These are phyloP conservation scores for Chrysopilus asiliformis DNA, from an alignment of 2,888 invertebrate genomes.

Conservation along the genomic window DNA sequence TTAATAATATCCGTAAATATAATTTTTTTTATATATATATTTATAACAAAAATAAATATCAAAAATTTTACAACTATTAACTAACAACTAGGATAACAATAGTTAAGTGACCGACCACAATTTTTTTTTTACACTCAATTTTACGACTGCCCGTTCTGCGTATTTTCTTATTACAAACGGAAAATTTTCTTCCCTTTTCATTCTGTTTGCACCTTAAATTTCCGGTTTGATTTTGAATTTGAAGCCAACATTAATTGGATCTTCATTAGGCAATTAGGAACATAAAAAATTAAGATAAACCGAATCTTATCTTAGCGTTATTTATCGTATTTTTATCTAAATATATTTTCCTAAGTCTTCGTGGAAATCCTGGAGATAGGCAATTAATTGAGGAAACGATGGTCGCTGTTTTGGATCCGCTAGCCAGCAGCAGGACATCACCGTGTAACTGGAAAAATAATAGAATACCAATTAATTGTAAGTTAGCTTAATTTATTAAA, in stretches of 20 bases:
- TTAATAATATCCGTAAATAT: too few species aligned
- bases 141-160: too few species aligned
- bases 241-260: not conserved
- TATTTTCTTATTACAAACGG: too few species aligned
- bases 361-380: slow-evolving; percentile 53
- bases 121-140: slow-evolving; percentile 3
- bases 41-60: slow-evolving; percentile 14
- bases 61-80: slow-evolving; percentile 14
- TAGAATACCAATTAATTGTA: slow-evolving; percentile 3
- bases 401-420: slow-evolving; percentile 50
- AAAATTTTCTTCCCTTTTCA: too few species aligned
- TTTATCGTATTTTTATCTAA: too few species aligned
- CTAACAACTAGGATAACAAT: slow-evolving; percentile 13
- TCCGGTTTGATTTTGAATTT: not conserved
- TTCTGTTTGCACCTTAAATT: too few species aligned
- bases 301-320: too few species aligned
- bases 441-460: slow-evolving; percentile 40
- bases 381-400: slow-evolving; percentile 48
- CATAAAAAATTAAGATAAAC: too few species aligned
- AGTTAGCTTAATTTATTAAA: not conserved
- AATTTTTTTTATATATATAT: slow-evolving; percentile 2
- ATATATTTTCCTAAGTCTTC: slow-evolving; percentile 51
- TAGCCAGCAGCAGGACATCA: slow-evolving; percentile 58
- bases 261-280: too few species aligned
- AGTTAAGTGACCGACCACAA: slow-evolving; percentile 4